A percentile compares a stretch with the other conserved stretches of the same genome.
These are phyloP conservation scores for Isaurus tuberculatus DNA, from an alignment of 92 coral and sea anemone genomes.

Conservation along the genomic window DNA sequence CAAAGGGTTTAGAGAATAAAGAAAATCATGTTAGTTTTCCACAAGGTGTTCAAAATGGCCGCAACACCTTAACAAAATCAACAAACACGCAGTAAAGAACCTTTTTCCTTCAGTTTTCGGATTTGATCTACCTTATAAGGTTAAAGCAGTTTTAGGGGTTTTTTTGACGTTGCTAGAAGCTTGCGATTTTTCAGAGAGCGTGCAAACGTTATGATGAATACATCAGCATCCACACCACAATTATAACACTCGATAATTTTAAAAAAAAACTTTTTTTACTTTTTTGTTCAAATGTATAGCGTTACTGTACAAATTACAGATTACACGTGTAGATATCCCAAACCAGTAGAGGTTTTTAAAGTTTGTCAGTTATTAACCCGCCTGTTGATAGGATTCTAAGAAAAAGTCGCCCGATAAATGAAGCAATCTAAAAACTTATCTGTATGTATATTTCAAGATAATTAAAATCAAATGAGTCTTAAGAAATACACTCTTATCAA, in stretches of 20 bases:
- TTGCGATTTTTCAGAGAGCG: not conserved
- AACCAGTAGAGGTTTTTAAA: not conserved
- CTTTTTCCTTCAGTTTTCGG: no score
- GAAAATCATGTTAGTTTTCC: not conserved
- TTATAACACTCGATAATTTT: not conserved
- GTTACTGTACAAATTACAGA: not conserved
- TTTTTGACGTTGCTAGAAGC: not conserved
- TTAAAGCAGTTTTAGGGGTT: not conserved
- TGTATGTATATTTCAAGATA: no score
- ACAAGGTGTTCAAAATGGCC: not conserved
- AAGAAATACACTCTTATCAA: no score
- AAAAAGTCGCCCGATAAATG: no score
- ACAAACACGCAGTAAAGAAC: not conserved
- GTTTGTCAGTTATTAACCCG: not conserved
- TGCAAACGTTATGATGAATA: not conserved
- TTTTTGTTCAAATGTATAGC: not conserved
- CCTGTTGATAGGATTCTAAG: no score
- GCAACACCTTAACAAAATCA: not conserved
- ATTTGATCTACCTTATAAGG: conserved; percentile 5
- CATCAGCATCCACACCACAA: conserved; percentile 40
- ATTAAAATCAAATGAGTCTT: no score
- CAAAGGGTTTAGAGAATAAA: not conserved
- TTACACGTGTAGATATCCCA: not conserved
- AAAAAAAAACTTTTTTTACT: not conserved
- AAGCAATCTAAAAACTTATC: no score